phyloP scores from a whole-genome alignment of 2,113 vertebrate species.

The Oreochromis niloticus region DNA sequence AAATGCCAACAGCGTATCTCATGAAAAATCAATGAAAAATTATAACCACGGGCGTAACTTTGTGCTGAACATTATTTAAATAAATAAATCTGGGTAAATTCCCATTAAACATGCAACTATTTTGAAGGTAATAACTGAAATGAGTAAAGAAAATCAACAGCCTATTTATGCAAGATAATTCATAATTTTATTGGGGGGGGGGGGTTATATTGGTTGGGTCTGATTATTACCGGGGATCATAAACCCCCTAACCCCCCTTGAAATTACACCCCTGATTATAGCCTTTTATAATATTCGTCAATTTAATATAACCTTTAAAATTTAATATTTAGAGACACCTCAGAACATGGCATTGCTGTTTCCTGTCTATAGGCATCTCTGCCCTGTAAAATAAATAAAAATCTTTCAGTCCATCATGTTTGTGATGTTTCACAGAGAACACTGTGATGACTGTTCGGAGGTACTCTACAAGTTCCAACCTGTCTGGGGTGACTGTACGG shows the following conservation, averaged over 20 bases:
- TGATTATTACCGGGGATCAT: too few relatives aligned
- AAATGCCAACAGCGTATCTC: background rate
- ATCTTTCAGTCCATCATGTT: background rate
- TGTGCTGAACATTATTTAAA: too few relatives aligned
- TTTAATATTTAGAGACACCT: background rate
- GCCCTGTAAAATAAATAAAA: background rate
- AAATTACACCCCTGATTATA: background rate
- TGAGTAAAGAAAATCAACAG: too few relatives aligned
- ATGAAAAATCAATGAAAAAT: background rate
- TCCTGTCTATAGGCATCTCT: background rate
- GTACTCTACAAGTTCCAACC: conserved; percentile 74
- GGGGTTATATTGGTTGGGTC: too few relatives aligned
- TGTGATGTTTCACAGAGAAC: conserved; percentile 65
- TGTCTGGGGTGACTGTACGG: conserved; percentile 35
- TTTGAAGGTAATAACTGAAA: too few relatives aligned
- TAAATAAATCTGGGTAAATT: too few relatives aligned
- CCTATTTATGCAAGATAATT: too few relatives aligned
- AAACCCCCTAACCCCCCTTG: too few relatives aligned
- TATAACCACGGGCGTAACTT: too few relatives aligned
- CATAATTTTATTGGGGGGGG: too few relatives aligned
- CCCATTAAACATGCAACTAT: too few relatives aligned
- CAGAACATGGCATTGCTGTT: background rate
- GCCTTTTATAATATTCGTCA: background rate
- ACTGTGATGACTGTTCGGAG: conserved; percentile 89
- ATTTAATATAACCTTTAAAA: background rate